A percentile compares a stretch with the other conserved stretches of the same genome.
phyloP scores from a whole-genome alignment of 2,888 invertebrate species.

The Rhaphigaster nebulosa region DNA sequence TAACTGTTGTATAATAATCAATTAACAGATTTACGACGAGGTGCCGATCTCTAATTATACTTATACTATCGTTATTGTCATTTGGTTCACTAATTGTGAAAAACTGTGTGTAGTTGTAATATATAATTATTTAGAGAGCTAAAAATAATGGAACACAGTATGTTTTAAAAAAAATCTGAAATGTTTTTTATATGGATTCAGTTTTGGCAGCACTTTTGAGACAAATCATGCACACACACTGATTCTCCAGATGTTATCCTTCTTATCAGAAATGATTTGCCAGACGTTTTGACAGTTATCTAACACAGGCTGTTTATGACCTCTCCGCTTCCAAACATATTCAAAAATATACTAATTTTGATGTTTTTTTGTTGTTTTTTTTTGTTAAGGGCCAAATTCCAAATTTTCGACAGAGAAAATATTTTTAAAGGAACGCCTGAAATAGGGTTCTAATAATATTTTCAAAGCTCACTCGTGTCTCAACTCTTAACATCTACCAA shows the following conservation, averaged over 20 bases:
- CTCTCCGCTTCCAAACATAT: background rate
- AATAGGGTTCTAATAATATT: background rate
- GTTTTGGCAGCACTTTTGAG: background rate
- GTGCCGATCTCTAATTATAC: too few relatives aligned
- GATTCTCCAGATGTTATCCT: background rate
- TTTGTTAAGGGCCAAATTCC: background rate
- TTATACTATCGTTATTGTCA: too few relatives aligned
- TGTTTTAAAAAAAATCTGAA: background rate
- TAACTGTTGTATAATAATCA: too few relatives aligned
- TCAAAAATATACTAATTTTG: background rate
- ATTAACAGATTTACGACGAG: too few relatives aligned
- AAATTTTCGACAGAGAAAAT: background rate
- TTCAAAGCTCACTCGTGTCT: background rate
- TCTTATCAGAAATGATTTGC: background rate
- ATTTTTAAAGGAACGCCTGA: background rate
- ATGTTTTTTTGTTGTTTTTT: background rate
- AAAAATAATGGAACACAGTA: too few relatives aligned
- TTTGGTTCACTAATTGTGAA: too few relatives aligned
- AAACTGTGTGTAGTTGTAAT: too few relatives aligned
- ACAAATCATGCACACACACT: background rate
- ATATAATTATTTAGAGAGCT: too few relatives aligned
- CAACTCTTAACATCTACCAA: background rate
- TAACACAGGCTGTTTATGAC: background rate
- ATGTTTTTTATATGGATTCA: background rate
- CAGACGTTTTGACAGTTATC: background rate